Percentiles rank a stretch among this genome's conserved stretches.
These are phyloP conservation scores for Uloborus plumipes DNA, from an alignment of 2,888 invertebrate species.

Conservation along the genomic window DNA sequence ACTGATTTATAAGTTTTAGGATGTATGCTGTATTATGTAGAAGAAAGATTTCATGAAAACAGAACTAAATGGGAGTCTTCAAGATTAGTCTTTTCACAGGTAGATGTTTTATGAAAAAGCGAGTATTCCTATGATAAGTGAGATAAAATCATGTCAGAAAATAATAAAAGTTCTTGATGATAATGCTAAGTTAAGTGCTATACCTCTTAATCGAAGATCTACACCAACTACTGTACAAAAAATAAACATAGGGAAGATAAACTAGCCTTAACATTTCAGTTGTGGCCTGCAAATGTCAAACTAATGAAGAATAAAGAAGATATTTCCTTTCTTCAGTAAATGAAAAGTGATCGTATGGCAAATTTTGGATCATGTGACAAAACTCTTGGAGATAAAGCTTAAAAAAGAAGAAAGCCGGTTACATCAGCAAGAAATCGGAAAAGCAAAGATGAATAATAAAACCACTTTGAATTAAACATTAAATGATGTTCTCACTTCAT, in stretches of 20 bases:
- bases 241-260: slow-evolving; percentile 1
- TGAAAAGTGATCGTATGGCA: slow-evolving; percentile 18
- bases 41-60: slow-evolving; percentile 5
- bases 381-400: slow-evolving; percentile 6
- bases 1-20: slow-evolving; percentile 1
- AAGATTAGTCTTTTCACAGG: not conserved
- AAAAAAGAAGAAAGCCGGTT: not conserved
- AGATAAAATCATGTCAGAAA: not conserved
- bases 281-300: not conserved
- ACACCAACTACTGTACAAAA: not conserved
- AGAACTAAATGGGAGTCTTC: slow-evolving; percentile 10
- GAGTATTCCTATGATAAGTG: not conserved
- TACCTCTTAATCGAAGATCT: slow-evolving; percentile 8
- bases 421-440: not conserved
- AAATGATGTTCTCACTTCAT: not conserved
- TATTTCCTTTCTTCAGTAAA: slow-evolving; percentile 1
- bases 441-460: slow-evolving; percentile 1
- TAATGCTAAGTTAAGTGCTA: not conserved
- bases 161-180: slow-evolving; percentile 6
- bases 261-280: slow-evolving; percentile 7
- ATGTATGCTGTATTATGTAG: slow-evolving; percentile 3
- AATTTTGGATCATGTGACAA: slow-evolving; percentile 4
- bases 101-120: slow-evolving; percentile 1
- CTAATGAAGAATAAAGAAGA: slow-evolving; percentile 15
- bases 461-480: not conserved